Evolutionary conservation across 2,888 invertebrate species (phyloP).

Genomic region (Rhabditoides inermis): DNA sequence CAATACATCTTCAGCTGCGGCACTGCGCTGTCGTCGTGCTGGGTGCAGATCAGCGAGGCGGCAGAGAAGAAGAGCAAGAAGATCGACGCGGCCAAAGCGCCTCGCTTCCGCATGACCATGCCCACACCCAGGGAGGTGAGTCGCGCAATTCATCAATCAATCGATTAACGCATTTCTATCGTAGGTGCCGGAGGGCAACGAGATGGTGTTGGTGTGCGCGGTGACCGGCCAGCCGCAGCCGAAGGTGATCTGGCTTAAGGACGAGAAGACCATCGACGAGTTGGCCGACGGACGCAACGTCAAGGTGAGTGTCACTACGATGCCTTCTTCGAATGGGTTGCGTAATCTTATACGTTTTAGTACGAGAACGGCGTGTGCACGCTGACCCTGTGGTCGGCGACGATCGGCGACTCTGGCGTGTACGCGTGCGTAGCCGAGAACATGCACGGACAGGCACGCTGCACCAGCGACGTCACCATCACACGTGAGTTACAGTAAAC

Average conservation of each 20-base stretch:
- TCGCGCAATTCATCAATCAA: background rate
- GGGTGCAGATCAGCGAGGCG: constrained; percentile 49
- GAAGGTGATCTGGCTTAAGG: constrained; percentile 44
- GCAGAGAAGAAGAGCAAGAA: constrained; percentile 23
- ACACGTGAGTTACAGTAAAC: constrained; percentile 11
- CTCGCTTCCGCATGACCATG: constrained; percentile 43
- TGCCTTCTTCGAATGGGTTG: too few relatives aligned
- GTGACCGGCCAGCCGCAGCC: constrained; percentile 47
- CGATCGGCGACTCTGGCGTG: constrained; percentile 86
- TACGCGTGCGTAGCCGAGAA: constrained; percentile 69
- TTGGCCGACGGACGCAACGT: constrained; percentile 22
- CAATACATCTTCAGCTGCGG: too few relatives aligned
- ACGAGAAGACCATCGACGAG: constrained; percentile 34
- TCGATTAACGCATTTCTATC: too few relatives aligned
- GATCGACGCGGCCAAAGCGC: constrained; percentile 33
- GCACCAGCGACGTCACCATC: constrained; percentile 22
- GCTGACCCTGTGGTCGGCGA: constrained; percentile 85
- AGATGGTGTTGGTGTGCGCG: constrained; percentile 43
- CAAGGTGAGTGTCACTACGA: too few relatives aligned
- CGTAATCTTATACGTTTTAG: constrained; percentile 9
- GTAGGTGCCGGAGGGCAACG: constrained; percentile 28
- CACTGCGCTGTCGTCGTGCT: constrained; percentile 52
- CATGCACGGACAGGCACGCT: constrained; percentile 28
- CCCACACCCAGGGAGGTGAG: constrained; percentile 34
- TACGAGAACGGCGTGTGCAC: constrained; percentile 73